A percentile compares a stretch with the other conserved stretches of the same genome.
phyloP scores from a whole-genome alignment of 2,113 vertebrate genomes.

The Canis aureus region DNA sequence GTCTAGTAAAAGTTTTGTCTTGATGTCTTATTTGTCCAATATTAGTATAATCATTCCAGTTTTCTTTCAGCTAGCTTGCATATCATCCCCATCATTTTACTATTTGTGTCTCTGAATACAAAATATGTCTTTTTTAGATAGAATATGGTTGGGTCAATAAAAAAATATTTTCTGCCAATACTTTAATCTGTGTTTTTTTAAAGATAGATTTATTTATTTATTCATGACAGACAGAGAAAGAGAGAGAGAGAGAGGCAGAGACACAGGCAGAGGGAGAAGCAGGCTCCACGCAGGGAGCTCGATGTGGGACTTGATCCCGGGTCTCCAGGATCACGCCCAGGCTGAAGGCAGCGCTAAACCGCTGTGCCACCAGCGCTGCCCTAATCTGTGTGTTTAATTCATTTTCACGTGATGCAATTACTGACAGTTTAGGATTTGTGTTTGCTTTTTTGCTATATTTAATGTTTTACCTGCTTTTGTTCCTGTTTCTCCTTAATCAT shows the following conservation, averaged over 20 bases:
- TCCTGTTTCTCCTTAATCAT: not conserved
- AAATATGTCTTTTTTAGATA: not conserved
- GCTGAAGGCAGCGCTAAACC: too few species aligned
- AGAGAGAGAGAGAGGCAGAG: too few species aligned
- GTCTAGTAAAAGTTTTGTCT: not conserved
- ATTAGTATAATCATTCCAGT: not conserved
- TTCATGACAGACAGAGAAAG: too few species aligned
- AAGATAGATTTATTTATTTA: too few species aligned
- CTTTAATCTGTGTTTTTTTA: not conserved
- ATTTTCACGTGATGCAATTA: not conserved
- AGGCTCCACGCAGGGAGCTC: too few species aligned
- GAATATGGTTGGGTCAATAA: not conserved
- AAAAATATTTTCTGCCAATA: not conserved
- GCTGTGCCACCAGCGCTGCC: too few species aligned
- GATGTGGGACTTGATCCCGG: too few species aligned
- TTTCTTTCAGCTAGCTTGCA: not conserved
- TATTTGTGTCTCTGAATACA: not conserved
- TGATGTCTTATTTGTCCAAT: not conserved
- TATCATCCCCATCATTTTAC: not conserved
- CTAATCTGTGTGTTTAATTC: not conserved
- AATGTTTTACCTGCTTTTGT: not conserved
- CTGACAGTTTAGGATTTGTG: not conserved
- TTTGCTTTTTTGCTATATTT: not conserved
- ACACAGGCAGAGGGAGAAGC: too few species aligned
- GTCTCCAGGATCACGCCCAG: too few species aligned